phyloP scores from a whole-genome alignment of 2,888 invertebrate species.

The Polia nebulosa region DNA sequence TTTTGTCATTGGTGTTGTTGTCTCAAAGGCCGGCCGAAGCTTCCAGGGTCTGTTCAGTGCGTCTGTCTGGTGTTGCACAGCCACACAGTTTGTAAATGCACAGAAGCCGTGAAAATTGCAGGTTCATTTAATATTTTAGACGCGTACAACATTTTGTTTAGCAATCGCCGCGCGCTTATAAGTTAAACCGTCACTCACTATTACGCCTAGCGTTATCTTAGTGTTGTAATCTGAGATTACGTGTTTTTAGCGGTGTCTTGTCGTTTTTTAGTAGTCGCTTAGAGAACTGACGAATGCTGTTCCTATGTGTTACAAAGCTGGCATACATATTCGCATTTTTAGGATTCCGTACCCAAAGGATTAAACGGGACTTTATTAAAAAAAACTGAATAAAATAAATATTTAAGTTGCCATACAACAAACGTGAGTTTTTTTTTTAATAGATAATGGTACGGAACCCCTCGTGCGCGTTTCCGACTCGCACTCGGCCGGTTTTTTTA shows the following conservation, averaged over 20 bases:
- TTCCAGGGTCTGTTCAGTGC: constrained; percentile 46
- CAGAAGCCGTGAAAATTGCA: constrained; percentile 68
- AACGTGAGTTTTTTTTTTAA: too few relatives aligned
- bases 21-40: constrained; percentile 15
- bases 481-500: too few relatives aligned
- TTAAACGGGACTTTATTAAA: too few relatives aligned
- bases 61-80: constrained; percentile 52
- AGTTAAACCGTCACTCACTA: constrained; percentile 62
- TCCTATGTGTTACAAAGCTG: constrained; percentile 26
- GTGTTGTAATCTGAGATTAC: constrained; percentile 65
- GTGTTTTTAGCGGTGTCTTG: constrained; percentile 55
- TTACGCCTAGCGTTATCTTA: constrained; percentile 61
- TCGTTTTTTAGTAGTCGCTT: constrained; percentile 46
- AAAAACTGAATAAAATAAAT: too few relatives aligned
- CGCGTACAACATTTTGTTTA: constrained; percentile 70
- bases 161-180: constrained; percentile 68
- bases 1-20: constrained; percentile 46
- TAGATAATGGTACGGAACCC: too few relatives aligned
- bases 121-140: constrained; percentile 72
- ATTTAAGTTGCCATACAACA: too few relatives aligned
- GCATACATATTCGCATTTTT: constrained; percentile 30
- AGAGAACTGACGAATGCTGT: constrained; percentile 28
- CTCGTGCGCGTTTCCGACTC: too few relatives aligned
- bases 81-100: constrained; percentile 32
- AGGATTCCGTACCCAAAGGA: too few relatives aligned